Conservation (phyloP, 2,797 vertebrate genomes). For the Eulemur rubriventer region DNA sequence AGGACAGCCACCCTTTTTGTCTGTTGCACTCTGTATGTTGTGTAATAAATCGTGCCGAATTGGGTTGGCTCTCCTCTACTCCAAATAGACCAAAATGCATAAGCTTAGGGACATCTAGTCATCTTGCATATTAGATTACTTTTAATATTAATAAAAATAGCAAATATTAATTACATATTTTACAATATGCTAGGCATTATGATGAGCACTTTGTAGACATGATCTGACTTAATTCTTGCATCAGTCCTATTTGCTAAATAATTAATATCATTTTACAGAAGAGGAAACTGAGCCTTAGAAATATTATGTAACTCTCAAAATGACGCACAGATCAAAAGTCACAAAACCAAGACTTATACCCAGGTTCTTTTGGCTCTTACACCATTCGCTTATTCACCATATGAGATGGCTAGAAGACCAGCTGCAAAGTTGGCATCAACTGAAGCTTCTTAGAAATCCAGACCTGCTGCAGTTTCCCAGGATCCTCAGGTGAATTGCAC, state of each 20-base stretch:
- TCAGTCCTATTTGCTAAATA: background rate
- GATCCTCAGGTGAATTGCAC: background rate
- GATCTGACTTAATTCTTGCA: background rate
- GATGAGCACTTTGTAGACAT: background rate
- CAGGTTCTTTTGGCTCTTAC: background rate
- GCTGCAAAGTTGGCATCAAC: background rate
- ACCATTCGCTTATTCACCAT: background rate
- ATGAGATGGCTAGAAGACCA: background rate
- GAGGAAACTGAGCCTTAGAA: background rate
- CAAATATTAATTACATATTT: background rate
- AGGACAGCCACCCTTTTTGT: background rate
- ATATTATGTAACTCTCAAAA: background rate
- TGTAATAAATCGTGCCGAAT: background rate
- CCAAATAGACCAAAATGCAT: background rate
- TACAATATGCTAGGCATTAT: background rate
- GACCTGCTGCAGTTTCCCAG: background rate
- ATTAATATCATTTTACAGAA: background rate
- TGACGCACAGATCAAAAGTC: background rate
- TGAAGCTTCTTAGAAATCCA: background rate
- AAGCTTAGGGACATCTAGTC: background rate
- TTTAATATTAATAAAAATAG: background rate
- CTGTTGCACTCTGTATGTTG: background rate
- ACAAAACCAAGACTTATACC: background rate
- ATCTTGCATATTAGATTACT: constrained; percentile 6
- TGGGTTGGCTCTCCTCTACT: background rate